A percentile compares a stretch with the other conserved stretches of the same genome.
These are phyloP conservation scores for Parotocinclus haroldoi DNA, from an alignment of 2,797 vertebrate species.

Conservation along the genomic window DNA sequence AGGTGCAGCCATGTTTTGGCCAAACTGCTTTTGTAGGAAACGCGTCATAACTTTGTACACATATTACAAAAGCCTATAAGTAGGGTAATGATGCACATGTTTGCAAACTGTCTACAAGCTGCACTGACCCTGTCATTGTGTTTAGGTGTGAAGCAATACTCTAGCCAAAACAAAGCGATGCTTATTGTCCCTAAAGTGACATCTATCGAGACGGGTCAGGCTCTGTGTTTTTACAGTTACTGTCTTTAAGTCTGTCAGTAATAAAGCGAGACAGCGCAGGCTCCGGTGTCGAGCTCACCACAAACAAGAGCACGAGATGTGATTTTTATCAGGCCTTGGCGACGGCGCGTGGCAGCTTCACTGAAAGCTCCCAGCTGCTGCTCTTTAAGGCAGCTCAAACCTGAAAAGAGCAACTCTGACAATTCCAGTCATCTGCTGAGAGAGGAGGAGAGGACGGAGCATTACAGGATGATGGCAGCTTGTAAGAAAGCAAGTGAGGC, in stretches of 20 bases:
- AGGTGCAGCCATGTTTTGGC: too few species aligned
- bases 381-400: conserved; percentile 36
- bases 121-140: conserved; percentile 23
- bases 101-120: conserved; percentile 3
- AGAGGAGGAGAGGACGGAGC: conserved; percentile 31
- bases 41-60: too few species aligned
- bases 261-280: conserved; percentile 29
- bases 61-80: too few species aligned
- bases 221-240: conserved; percentile 43
- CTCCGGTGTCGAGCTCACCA: conserved; percentile 7
- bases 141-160: conserved; percentile 34
- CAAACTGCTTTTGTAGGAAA: too few species aligned
- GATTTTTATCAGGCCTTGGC: conserved; percentile 48
- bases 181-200: conserved; percentile 31
- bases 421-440: conserved; percentile 27
- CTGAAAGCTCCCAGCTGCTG: conserved; percentile 41
- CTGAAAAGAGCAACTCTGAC: conserved; percentile 31
- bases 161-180: conserved; percentile 55
- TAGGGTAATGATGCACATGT: conserved; percentile 22
- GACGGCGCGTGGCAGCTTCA: conserved; percentile 42
- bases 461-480: conserved; percentile 59
- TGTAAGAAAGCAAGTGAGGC: conserved; percentile 64
- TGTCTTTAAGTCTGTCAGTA: conserved; percentile 36
- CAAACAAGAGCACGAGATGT: conserved; percentile 27
- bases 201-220: conserved; percentile 18